Base-by-base conservation (phyloP, 1,140 invertebrate species). In the Cataglyphis hispanica region DNA sequence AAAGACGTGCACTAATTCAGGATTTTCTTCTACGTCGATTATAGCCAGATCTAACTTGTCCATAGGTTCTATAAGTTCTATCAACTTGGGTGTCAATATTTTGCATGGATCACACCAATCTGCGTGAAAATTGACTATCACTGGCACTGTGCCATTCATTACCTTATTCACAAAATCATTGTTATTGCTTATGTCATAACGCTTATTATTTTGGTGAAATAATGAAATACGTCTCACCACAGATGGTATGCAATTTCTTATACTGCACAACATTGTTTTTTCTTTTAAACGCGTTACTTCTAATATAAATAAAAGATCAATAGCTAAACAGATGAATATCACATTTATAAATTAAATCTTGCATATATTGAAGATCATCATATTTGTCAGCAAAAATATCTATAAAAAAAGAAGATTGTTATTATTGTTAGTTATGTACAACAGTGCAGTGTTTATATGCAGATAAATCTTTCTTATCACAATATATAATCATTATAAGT, bases 41-140 rank as follows among this genome's bases (percentile, higher is more conserved):
- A 98, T 97, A 5, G 98, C 99, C 87, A 99, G 95, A 94, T 99
- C 96, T 60, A 99, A 96, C 72, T 98, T 96, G 10, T 97, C 96
- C 74, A 97, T 96, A 16, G 97, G 96, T 81, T 97, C 97, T 31
- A 99, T 96, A 4, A 99, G 93, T 90, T 97, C 97, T 93, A 98
- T 97, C 90, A 99, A 96, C 93, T 98, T 97, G 16, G 99, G 99
- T 16, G 98, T 98, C 2, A 99, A 95, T 78, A 99, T 97, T 95
- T 99, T 99, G 94, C 99, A 99, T 0, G 99, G 99, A 91, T 99
- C 98, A 95, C 99, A 98, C 99, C 99, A 99, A 87, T 98, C 97
- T 5, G 98, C 98, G 91, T 98, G 98, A 92, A 98, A 98, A 93
- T 98, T 98, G 2, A 98, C 97, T 93, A 98, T 97, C 8, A 98